Conservation (phyloP, 2,797 vertebrate genomes). For the Muscicapa striata region DNA sequence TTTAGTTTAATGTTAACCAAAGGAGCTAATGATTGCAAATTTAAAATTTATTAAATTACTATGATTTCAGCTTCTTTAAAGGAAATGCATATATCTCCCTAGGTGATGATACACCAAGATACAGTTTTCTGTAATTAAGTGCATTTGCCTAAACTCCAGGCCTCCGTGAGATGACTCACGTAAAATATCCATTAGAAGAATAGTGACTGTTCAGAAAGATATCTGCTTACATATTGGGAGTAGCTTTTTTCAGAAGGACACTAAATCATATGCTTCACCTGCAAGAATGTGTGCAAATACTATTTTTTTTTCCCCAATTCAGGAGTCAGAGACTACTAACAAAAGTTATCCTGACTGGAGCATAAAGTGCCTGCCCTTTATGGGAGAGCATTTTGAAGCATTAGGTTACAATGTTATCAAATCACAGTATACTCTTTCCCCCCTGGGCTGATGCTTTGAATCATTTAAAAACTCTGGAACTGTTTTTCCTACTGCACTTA, state of each 20-base stretch:
- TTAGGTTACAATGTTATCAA: slow-evolving; percentile 45
- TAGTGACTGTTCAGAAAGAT: background rate
- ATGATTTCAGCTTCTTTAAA: background rate
- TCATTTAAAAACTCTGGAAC: slow-evolving; percentile 60
- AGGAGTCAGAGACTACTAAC: background rate
- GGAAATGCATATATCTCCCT: background rate
- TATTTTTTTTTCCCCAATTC: background rate
- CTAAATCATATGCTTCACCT: background rate
- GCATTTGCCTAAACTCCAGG: background rate
- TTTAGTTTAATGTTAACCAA: background rate
- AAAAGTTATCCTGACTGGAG: background rate
- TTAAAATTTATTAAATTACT: background rate
- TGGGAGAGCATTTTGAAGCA: slow-evolving; percentile 21
- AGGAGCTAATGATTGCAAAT: background rate
- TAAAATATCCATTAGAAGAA: background rate
- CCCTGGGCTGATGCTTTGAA: slow-evolving; percentile 24
- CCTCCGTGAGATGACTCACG: background rate
- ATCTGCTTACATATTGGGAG: background rate
- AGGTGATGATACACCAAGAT: background rate
- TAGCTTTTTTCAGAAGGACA: background rate
- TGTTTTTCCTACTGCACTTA: slow-evolving; percentile 70
- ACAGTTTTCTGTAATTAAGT: background rate
- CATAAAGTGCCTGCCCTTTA: background rate
- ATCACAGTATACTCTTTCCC: slow-evolving; percentile 27
- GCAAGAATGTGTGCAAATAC: background rate